Base-by-base conservation (phyloP, 2,888 invertebrate genomes). In the Ochropleura plecta region DNA sequence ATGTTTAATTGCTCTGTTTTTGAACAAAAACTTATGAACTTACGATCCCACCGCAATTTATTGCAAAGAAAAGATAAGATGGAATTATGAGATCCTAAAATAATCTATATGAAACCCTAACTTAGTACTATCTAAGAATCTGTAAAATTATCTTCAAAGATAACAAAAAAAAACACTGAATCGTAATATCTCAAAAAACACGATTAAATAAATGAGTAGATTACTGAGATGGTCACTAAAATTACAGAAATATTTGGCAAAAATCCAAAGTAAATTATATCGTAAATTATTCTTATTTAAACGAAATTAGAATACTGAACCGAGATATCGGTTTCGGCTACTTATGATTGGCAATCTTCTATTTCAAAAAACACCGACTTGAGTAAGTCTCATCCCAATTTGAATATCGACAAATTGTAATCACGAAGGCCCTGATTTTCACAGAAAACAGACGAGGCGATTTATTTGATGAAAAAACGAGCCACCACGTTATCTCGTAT, bases 331-430 rank as follows among this genome's bases (percentile, higher is more conserved):
- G 30, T 48, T 10, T 44, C 46, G 64, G 49, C 44, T 75, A 72
- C 55, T 57, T 59, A 46, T 70, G 73, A 83, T 83, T 74, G 80
- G 42, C 59, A 83, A 84, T 85, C 60, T 80, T 62, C 51, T 75
- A 69, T 76, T 75, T 64, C 16, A 67, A 82, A 63, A 70, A 53
- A 76, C 55, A 66, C 48, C 30, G 42, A 49, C 5, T 59, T 51
- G 51, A 83, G 59, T 60, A 72, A 78, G 53, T 69, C 64, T 77
- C 69, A 14, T 40, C 55, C 20, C 78, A 74, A 86, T 86, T 79
- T 76, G 66, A 86, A 79, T 86, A 82, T 79, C 75, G 63, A 68
- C 67, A 75, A 81, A 75, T 82, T 78, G 49, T 81, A 80, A 85
- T 85, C 84, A 70, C n/a, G 73, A 69, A 73, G 30, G 18, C 67